phyloP scores from a whole-genome alignment of 2,797 vertebrate species.

The Clarias platycephalus region DNA sequence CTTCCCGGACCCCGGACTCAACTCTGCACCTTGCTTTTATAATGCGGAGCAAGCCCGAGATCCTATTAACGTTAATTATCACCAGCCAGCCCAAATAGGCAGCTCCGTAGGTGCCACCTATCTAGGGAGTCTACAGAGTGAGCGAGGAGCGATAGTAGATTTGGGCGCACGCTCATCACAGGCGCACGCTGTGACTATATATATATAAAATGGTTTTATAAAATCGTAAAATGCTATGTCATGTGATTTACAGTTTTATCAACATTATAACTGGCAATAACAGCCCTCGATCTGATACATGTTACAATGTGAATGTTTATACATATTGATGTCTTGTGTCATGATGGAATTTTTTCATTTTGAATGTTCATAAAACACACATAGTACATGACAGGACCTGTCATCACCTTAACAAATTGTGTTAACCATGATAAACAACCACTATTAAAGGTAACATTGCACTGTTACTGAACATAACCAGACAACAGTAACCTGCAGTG shows the following conservation, averaged over 20 bases:
- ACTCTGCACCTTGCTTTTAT: too few species aligned
- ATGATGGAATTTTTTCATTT: neutral
- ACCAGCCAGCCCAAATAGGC: too few species aligned
- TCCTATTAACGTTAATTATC: too few species aligned
- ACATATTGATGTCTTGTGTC: neutral
- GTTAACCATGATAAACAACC: neutral
- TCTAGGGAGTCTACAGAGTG: too few species aligned
- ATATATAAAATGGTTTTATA: too few species aligned
- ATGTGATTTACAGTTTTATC: neutral
- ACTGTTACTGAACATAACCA: neutral
- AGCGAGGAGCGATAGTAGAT: too few species aligned
- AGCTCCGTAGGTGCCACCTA: too few species aligned
- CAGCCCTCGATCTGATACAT: neutral
- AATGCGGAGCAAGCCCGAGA: too few species aligned
- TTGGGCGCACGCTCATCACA: too few species aligned
- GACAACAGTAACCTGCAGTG: neutral
- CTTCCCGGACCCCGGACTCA: too few species aligned
- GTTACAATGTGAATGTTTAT: neutral
- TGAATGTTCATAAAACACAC: neutral
- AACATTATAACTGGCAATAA: neutral
- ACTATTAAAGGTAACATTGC: neutral
- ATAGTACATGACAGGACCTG: neutral
- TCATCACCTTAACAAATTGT: neutral
- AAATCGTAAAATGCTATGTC: neutral
- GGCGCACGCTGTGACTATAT: too few species aligned